Evolutionary conservation across 2,113 vertebrate species (phyloP).

Genomic region (Thryonomys swinderianus): DNA sequence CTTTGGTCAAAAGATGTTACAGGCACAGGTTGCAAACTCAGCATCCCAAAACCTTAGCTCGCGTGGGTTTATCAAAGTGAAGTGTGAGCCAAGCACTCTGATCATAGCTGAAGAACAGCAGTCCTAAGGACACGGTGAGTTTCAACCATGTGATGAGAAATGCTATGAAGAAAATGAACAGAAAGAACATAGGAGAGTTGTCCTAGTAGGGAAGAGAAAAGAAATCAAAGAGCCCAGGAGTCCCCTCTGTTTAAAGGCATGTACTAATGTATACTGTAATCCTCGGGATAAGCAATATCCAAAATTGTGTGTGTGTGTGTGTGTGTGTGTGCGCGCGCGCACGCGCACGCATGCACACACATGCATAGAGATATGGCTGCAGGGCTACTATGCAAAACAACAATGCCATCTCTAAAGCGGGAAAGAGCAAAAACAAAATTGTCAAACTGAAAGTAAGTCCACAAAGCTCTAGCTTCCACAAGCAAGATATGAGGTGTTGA

Average conservation of each 20-base stretch:
- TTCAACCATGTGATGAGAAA: background rate
- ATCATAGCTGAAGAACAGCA: background rate
- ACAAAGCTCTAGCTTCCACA: background rate
- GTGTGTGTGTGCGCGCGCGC: background rate
- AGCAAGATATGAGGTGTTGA: background rate
- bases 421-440: background rate
- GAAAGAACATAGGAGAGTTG: background rate
- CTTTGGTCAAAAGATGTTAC: background rate
- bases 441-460: background rate
- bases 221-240: background rate
- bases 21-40: background rate
- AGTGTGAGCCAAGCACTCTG: background rate
- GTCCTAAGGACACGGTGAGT: background rate
- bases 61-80: background rate
- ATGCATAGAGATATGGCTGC: background rate
- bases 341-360: fast-evolving
- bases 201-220: background rate
- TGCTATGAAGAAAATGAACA: background rate
- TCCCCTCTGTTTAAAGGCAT: background rate
- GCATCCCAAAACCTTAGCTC: background rate
- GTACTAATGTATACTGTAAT: background rate
- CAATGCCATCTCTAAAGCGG: background rate
- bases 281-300: background rate
- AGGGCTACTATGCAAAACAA: background rate
- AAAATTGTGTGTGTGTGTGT: background rate